phyloP scores from a whole-genome alignment of 2,113 vertebrate genomes.

The Pelodiscus sinensis region DNA sequence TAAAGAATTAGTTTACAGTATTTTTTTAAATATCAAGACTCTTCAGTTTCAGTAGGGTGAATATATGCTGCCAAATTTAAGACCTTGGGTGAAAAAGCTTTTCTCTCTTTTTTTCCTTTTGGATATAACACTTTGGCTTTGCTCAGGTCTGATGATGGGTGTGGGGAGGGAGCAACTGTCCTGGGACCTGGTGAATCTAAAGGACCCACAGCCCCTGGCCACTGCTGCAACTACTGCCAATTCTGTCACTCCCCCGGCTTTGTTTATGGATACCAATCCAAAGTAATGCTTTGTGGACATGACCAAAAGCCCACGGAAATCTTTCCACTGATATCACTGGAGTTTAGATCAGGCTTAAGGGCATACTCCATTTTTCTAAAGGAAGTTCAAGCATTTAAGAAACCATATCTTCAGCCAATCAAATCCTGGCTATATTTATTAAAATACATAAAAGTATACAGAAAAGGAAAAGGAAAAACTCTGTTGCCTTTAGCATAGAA shows the following conservation, averaged over 20 bases:
- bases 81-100: neutral
- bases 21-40: accelerated
- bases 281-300: neutral
- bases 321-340: neutral
- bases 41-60: neutral
- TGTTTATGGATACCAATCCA: conserved; percentile 10
- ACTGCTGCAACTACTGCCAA: too few relatives aligned
- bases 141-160: too few relatives aligned
- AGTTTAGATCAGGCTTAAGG: neutral
- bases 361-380: neutral
- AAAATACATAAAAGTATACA: neutral
- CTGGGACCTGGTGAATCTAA: too few relatives aligned
- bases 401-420: neutral
- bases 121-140: conserved; percentile 26
- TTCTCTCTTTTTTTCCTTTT: neutral
- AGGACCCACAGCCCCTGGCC: too few relatives aligned
- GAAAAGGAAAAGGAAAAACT: neutral
- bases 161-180: too few relatives aligned
- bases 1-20: neutral
- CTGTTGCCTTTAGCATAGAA: neutral
- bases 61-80: neutral
- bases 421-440: neutral
- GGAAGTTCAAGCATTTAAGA: neutral
- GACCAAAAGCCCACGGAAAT: neutral
- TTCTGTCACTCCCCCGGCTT: neutral